Evolutionary conservation across 2,113 vertebrate species (phyloP).

Genomic region (Reinhardtius hippoglossoides): DNA sequence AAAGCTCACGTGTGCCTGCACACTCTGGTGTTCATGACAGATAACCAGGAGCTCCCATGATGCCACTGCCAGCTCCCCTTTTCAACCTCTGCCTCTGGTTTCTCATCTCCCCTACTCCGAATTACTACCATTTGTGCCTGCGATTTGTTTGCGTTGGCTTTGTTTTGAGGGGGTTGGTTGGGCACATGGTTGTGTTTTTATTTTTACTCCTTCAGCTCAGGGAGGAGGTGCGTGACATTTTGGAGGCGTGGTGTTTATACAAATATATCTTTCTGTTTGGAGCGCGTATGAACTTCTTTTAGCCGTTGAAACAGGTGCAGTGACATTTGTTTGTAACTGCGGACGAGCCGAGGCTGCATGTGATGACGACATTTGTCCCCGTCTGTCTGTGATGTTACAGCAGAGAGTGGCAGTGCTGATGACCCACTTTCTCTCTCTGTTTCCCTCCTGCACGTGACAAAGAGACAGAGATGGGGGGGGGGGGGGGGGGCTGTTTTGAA

Average conservation of each 20-base stretch:
- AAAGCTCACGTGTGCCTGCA: slow-evolving; percentile 63
- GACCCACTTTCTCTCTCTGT: slow-evolving; percentile 77
- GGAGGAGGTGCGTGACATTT: slow-evolving; percentile 1
- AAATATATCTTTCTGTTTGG: not conserved
- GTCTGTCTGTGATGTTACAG: slow-evolving; percentile 64
- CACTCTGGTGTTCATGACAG: slow-evolving; percentile 58
- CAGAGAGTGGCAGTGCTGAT: slow-evolving; percentile 54
- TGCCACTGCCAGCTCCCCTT: slow-evolving; percentile 34
- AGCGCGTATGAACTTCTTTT: not conserved
- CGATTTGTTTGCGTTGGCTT: slow-evolving; percentile 14
- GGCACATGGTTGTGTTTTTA: slow-evolving; percentile 19
- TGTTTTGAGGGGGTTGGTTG: not conserved
- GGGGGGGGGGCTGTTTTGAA: slow-evolving; percentile 70
- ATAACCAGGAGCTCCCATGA: slow-evolving; percentile 56
- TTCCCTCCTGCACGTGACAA: slow-evolving; percentile 66
- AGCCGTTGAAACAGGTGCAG: slow-evolving; percentile 55
- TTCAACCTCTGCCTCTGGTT: slow-evolving; percentile 26
- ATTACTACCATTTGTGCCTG: slow-evolving; percentile 5
- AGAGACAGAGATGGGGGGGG: slow-evolving; percentile 2
- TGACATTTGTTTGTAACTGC: slow-evolving; percentile 43
- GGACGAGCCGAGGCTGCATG: slow-evolving; percentile 49
- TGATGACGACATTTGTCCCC: slow-evolving; percentile 64
- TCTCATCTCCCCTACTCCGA: slow-evolving; percentile 36
- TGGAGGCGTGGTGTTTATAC: not conserved
- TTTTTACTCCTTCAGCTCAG: slow-evolving; percentile 10